Evolutionary conservation across 2,113 vertebrate species (phyloP).

Genomic region (Toxotes chatareus): DNA sequence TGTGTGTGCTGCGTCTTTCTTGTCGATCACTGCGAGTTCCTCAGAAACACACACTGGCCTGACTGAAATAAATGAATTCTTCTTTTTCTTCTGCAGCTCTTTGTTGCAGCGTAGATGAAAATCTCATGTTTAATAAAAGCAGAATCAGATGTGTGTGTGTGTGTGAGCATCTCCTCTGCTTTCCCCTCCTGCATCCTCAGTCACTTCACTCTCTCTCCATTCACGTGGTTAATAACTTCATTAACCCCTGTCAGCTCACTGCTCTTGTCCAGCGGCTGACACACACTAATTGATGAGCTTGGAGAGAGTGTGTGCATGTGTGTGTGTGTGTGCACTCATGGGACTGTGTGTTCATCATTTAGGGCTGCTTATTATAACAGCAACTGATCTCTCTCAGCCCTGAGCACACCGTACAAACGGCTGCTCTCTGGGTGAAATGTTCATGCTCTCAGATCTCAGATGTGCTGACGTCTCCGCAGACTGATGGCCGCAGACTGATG

Average conservation of each 20-base stretch:
- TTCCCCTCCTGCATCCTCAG: background rate
- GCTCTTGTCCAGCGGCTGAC: conserved; percentile 20
- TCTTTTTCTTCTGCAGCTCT: background rate
- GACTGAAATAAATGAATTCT: background rate
- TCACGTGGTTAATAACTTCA: conserved; percentile 46
- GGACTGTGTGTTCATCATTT: conserved; percentile 5
- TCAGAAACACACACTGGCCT: background rate
- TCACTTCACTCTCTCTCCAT: conserved; percentile 12
- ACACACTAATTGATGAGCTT: conserved; percentile 31
- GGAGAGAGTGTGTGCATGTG: background rate
- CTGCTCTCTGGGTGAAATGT: conserved; percentile 1
- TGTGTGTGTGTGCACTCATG: background rate
- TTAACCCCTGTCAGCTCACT: conserved; percentile 48
- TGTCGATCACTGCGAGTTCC: too few species aligned
- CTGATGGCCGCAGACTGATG: background rate
- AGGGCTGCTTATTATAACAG: conserved; percentile 16
- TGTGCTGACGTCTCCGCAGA: background rate
- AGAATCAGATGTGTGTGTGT: background rate
- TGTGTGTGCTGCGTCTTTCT: background rate
- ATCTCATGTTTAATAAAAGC: background rate
- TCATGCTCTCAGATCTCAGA: background rate
- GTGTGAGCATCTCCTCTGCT: conserved; percentile 16
- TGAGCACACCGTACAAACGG: conserved; percentile 1
- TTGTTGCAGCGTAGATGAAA: conserved; percentile 3
- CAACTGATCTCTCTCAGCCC: conserved; percentile 5